Base-by-base conservation (phyloP, 2,113 vertebrate genomes). In the Carassius auratus region DNA sequence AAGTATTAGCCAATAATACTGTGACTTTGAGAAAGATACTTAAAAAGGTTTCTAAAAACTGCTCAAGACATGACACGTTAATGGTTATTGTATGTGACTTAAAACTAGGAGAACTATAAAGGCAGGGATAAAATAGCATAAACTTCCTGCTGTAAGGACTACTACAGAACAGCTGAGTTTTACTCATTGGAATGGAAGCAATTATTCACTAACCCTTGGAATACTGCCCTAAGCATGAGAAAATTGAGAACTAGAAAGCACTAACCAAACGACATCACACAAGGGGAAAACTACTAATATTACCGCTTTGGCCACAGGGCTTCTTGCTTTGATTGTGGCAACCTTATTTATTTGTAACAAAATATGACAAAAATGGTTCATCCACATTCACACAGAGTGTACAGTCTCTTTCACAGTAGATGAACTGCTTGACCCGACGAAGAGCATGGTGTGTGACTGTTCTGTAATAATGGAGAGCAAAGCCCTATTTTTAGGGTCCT, bases 401-500 rank as follows among this genome's bases (percentile, higher is more conserved):
- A n/a, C 57, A 9, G 57, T 59, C 57, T 59, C 57, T 59, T n/a
- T n/a, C 9, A 59, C 57, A 59, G 57, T n/a, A 8, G 19, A 59
- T 59, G 57, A 21, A 59, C 57, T 59, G n/a, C 42, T 23, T 66
- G 26, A 77, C 59, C 36, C 3, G 62, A 57, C 6, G 0, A 55
- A 52, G 19, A 13, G 19, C 8, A 23, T 68, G 6, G 55, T 38
- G 76, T 68, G 68, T 75, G 85, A 78, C 50, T 71, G 57, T 76
- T 84, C 83, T 85, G 83, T 88, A 87, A 88, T 84, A 87, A 89
- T 62, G 85, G 68, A 78, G 36, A 84, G 36, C 55, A 15, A 48
- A n/a, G 57, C 64, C 62, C 80, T 89, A 91, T 90, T 89, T 90
- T 89, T 89, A 89, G 88, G 12, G 33, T 76, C 55, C 61, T 68